Base-by-base conservation (phyloP, 1,140 invertebrate genomes). In the Aphelinus atriplicis region DNA sequence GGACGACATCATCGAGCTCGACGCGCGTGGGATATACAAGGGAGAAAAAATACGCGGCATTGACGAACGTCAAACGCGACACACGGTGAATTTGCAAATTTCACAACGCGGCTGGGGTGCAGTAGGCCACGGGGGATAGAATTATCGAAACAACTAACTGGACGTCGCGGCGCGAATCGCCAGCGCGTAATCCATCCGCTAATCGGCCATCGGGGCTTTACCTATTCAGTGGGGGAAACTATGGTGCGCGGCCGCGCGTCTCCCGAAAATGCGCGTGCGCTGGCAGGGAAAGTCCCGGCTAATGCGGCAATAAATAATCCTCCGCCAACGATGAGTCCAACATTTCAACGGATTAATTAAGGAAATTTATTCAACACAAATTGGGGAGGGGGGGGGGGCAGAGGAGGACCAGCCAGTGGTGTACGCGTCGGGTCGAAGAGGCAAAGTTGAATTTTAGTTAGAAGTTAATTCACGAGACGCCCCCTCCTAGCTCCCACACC, bases 71-170 rank as follows among this genome's bases (percentile, higher is more conserved):
- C 26, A 26, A 26, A 26, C 26, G 26, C 26, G 26, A 26, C 26
- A 26, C 26, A 26, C 26, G 26, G 26, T 26, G 26, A 26, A 26
- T 26, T 26, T 26, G 26, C 26, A 26, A 26, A 26, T 26, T 26
- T 26, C 26, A 26, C 26, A 0, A 26, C 26, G n/a, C 57, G 57
- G 10, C 6, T 26, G 2, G 4, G 7, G n/a, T 57, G 7, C 0
- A 57, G 7, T 60, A n/a, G 26, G 46, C 42, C 47, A 42, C 7
- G 55, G 7, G 43, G 3, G 46, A 10, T 42, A 51, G 48, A 62
- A 62, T 61, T 73, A 53, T 68, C 63, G 7, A 68, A 73, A 68
- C 57, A 60, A 68, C 48, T 62, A 62, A 68, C 62, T 67, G 46
- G 5, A 57, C 46, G 45, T 3, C 7, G 26, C 6, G 57, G 26